phyloP scores from a whole-genome alignment of 2,113 vertebrate genomes.

The Neofelis nebulosa region DNA sequence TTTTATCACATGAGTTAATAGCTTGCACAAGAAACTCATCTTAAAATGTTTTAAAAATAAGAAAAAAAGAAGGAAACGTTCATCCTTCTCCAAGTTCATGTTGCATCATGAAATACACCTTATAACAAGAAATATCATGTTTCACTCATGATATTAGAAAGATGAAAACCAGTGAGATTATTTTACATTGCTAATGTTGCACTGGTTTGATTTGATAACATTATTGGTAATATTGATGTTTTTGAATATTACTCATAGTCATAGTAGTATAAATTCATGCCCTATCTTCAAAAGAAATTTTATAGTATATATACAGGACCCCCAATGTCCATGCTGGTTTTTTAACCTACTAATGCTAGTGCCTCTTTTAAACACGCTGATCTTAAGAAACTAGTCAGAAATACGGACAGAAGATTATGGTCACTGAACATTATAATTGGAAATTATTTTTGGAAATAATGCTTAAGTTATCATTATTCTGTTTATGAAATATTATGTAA shows the following conservation, averaged over 20 bases:
- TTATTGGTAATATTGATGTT: not conserved
- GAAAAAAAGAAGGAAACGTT: not conserved
- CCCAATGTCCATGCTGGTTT: not conserved
- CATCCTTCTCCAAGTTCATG: not conserved
- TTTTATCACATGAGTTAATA: slow-evolving; percentile 7
- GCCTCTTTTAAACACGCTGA: not conserved
- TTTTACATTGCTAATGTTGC: not conserved
- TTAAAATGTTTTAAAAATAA: slow-evolving; percentile 22
- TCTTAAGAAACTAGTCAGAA: slow-evolving; percentile 19
- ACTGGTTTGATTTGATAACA: not conserved
- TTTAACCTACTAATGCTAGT: not conserved
- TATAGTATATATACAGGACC: not conserved
- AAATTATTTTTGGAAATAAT: not conserved
- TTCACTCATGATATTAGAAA: not conserved
- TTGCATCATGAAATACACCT: not conserved
- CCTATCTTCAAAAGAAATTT: not conserved
- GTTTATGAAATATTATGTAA: not conserved
- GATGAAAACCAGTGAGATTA: not conserved
- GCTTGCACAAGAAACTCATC: not conserved
- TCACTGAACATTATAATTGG: not conserved
- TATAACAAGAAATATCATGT: not conserved
- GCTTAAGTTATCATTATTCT: not conserved
- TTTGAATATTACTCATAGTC: not conserved
- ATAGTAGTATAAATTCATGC: not conserved
- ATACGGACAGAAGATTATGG: not conserved